phyloP scores from a whole-genome alignment of 1,140 invertebrate species.

The Phymorhynchus buccinoides region DNA sequence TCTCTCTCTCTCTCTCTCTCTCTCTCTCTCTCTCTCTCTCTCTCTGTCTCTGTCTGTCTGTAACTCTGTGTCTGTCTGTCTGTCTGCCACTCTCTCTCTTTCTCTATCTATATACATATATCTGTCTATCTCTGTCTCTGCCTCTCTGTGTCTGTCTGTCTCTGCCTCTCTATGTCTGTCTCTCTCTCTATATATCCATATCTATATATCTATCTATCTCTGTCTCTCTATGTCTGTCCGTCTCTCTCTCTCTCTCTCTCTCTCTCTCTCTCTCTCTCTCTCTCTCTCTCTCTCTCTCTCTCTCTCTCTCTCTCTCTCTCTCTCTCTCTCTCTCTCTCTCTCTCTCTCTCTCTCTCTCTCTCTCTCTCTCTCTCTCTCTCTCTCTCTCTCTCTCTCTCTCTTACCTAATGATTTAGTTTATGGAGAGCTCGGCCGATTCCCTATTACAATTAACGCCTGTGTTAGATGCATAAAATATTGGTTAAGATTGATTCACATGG shows the following conservation, averaged over 20 bases:
- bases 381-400: not conserved
- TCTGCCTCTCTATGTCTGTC: not conserved
- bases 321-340: not conserved
- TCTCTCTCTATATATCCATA: no score
- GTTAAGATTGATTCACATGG: no score
- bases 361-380: not conserved
- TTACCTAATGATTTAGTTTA: no score
- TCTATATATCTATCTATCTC: no score
- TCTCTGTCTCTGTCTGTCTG: not conserved
- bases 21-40: not conserved
- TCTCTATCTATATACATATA: no score
- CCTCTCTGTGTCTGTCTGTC: not conserved
- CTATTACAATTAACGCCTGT: no score
- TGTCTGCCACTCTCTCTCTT: not conserved
- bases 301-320: not conserved
- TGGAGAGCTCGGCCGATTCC: no score
- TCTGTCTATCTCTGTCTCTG: not conserved
- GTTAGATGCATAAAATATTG: no score
- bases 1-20: not conserved
- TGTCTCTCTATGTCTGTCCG: not conserved
- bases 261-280: not conserved
- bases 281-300: not conserved
- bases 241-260: not conserved
- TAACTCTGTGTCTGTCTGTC: not conserved
- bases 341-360: not conserved